Base-by-base conservation (phyloP, 1,140 invertebrate genomes). In the Rhynchophorus ferrugineus region DNA sequence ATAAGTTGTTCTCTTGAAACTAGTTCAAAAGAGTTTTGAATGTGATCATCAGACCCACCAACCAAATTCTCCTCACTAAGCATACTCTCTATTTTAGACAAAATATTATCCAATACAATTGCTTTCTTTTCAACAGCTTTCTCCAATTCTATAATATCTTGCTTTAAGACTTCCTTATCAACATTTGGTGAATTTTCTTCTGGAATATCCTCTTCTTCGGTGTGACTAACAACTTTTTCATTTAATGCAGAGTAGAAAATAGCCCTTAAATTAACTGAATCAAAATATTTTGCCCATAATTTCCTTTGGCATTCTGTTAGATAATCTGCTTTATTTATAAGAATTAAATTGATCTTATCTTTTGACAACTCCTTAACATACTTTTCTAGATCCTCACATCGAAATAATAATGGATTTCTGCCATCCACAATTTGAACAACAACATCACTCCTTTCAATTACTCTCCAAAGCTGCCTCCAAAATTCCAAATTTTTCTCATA, bases 401-500 rank as follows among this genome's bases (percentile, higher is more conserved):
- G 82, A 61, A 98, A 99, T 0, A 99, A 71, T 21, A 98, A 69
- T 2, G 96, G 96, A 78, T 99, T 98, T 60, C 97, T 77, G 1
- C 91, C 94, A 78, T 99, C 97, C 0, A 99, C 84, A 61, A 99
- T 94, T 70, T 99, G 93, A 8, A 98, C 83, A 18, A 99, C 74
- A 19, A 99, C 78, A 75, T 99, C 92, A 69, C 93, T 95, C 57
- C 89, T 82, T 68, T 99, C 97, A 18, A 99, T 81, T 1, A 98
- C 96, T 59, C 96, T 79, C 97, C 97, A 99, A 1, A 99, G 70
- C 70, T 99, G 96, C 39, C 94, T 79, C 97, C 97, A 99, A 61
- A 99, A 91, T 68, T 99, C 94, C 8, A 99, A 70, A 74, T 99
- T 99, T 63, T 93, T 92, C 65, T 99, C 97, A 74, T 95, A 99